Conservation (phyloP, 2,888 invertebrate species). For the Chaetoderma sp. region DNA sequence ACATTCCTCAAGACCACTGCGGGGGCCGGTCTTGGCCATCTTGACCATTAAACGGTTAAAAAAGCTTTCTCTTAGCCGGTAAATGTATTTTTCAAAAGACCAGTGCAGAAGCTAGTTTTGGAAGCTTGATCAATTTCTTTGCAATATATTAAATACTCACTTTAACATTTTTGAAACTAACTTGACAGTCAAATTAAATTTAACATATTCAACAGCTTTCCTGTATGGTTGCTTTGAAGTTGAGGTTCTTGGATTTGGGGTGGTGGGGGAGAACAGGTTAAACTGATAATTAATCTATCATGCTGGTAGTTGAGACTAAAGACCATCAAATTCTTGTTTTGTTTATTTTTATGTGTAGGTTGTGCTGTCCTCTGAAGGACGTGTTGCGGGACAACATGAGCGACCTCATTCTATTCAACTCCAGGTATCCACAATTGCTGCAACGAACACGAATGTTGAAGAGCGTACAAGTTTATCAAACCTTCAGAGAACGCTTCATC, state of each 20-base stretch:
- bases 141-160: too few relatives aligned
- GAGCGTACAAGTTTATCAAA: slow-evolving; percentile 76
- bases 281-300: not conserved
- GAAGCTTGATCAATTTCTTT: too few relatives aligned
- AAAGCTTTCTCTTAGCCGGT: too few relatives aligned
- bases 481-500: slow-evolving; percentile 83
- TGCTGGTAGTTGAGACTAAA: not conserved
- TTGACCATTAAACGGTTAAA: too few relatives aligned
- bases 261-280: not conserved
- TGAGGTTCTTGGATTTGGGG: not conserved
- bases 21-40: too few relatives aligned
- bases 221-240: too few relatives aligned
- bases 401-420: slow-evolving; percentile 88
- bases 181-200: too few relatives aligned
- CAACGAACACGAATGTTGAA: slow-evolving; percentile 78
- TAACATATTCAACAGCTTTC: too few relatives aligned
- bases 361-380: slow-evolving; percentile 81
- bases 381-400: slow-evolving; percentile 77
- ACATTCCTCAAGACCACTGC: too few relatives aligned
- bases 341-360: slow-evolving; percentile 74
- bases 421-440: slow-evolving; percentile 81
- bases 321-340: not conserved
- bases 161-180: too few relatives aligned
- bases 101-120: too few relatives aligned
- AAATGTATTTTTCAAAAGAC: too few relatives aligned